phyloP scores from a whole-genome alignment of 2,113 vertebrate species.

The Hystrix cristata region DNA sequence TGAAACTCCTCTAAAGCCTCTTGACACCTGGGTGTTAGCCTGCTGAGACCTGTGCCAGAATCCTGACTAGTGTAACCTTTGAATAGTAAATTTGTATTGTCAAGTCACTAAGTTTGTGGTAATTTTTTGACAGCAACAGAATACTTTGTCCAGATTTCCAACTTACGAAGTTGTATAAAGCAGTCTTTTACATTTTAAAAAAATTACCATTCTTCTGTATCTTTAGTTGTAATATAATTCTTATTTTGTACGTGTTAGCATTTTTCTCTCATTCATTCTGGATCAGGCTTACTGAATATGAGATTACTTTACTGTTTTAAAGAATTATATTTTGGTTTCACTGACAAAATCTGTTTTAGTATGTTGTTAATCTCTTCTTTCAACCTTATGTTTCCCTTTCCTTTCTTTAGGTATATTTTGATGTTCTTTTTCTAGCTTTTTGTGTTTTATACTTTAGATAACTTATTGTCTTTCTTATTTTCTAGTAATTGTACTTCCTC shows the following conservation, averaged over 20 bases:
- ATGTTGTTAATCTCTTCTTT: not conserved
- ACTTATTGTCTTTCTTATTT: not conserved
- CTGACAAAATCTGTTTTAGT: not conserved
- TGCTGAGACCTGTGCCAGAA: not conserved
- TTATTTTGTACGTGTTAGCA: not conserved
- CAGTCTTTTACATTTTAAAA: not conserved
- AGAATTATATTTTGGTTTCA: not conserved
- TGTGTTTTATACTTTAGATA: not conserved
- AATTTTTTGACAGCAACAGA: not conserved
- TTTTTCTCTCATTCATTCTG: not conserved
- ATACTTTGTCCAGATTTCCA: not conserved
- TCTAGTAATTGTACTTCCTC: not conserved
- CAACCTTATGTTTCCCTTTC: not conserved
- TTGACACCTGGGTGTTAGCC: not conserved
- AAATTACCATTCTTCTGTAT: not conserved
- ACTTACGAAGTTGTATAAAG: not conserved
- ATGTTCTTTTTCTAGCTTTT: not conserved
- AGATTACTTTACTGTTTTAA: not conserved
- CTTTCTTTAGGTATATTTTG: not conserved
- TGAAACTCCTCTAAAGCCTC: not conserved
- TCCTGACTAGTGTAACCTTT: not conserved
- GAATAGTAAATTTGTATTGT: not conserved
- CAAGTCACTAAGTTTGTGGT: not conserved
- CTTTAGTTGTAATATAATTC: not conserved
- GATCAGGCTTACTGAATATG: not conserved